A percentile compares a stretch with the other conserved stretches of the same genome.
Evolutionary conservation across 1,140 invertebrate genomes (phyloP).

Genomic region (Anoplolepis gracilipes): DNA sequence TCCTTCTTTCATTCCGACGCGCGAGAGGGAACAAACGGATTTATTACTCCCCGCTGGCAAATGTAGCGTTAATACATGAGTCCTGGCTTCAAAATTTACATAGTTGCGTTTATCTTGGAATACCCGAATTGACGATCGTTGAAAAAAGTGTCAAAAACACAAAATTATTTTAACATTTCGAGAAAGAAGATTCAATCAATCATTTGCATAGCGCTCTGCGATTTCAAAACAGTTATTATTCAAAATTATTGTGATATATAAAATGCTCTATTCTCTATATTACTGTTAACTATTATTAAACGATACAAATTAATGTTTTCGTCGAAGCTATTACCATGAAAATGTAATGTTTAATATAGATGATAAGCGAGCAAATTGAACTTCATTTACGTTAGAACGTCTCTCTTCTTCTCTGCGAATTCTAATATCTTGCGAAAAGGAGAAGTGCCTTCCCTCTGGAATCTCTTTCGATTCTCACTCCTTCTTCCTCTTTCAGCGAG

Average conservation of each 20-base stretch:
- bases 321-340: not conserved
- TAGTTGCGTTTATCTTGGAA: slow-evolving; percentile 67
- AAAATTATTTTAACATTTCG: slow-evolving; percentile 39
- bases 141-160: not conserved
- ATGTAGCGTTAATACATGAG: slow-evolving; percentile 70
- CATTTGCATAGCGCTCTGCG: not conserved
- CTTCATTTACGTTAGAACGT: not conserved
- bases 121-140: not conserved
- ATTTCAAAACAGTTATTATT: not conserved
- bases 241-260: slow-evolving; percentile 2
- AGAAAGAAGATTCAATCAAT: not conserved
- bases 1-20: slow-evolving; percentile 66
- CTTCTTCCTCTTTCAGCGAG: slow-evolving; percentile 48
- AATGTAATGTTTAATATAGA: not conserved
- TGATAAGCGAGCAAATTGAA: not conserved
- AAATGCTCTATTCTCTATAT: not conserved
- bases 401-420: slow-evolving; percentile 2
- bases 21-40: slow-evolving; percentile 68
- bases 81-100: slow-evolving; percentile 68
- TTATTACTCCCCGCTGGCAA: slow-evolving; percentile 73
- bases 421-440: slow-evolving; percentile 23
- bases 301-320: slow-evolving; percentile 23
- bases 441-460: slow-evolving; percentile 57
- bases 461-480: slow-evolving; percentile 18
- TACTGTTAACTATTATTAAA: not conserved